These are phyloP conservation scores for Aphyosemion australe DNA, from an alignment of 2,113 vertebrate species.

Conservation along the genomic window DNA sequence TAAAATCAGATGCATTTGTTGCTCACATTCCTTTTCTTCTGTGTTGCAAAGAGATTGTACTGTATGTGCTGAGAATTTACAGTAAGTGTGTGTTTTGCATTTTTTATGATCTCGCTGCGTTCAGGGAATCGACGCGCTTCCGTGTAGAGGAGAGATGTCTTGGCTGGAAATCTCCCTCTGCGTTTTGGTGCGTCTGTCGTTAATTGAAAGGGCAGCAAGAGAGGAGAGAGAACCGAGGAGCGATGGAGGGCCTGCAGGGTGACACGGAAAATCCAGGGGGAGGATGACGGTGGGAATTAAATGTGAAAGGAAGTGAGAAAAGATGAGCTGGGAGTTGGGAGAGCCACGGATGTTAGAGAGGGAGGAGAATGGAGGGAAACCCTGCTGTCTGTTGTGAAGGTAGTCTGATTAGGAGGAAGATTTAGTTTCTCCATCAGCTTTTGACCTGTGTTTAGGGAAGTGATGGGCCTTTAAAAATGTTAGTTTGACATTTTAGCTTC, in stretches of 20 bases:
- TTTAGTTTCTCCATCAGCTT: slow-evolving; percentile 1
- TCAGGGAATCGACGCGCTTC: slow-evolving; percentile 8
- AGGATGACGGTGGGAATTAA: slow-evolving; percentile 30
- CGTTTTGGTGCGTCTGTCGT: slow-evolving; percentile 28
- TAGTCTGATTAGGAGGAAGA: slow-evolving; percentile 1
- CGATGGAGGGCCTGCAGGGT: slow-evolving; percentile 28
- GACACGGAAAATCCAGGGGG: slow-evolving; percentile 25
- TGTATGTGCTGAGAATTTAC: slow-evolving; percentile 40
- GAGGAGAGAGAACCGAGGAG: slow-evolving; percentile 16
- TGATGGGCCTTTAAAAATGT: slow-evolving; percentile 3
- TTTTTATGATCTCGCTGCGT: slow-evolving; percentile 52
- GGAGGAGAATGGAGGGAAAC: slow-evolving; percentile 31
- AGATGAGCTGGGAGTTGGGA: slow-evolving; percentile 20
- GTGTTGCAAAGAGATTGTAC: slow-evolving; percentile 52
- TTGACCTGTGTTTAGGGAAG: background rate
- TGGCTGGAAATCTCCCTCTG: slow-evolving; percentile 28
- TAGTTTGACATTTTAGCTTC: slow-evolving; percentile 6
- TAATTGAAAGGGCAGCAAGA: slow-evolving; percentile 29
- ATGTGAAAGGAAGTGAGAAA: slow-evolving; percentile 41
- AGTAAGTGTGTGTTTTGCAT: slow-evolving; percentile 51
- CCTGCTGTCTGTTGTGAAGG: slow-evolving; percentile 4
- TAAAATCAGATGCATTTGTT: background rate
- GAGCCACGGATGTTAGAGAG: slow-evolving; percentile 3
- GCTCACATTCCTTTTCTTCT: background rate
- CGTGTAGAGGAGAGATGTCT: slow-evolving; percentile 19